phyloP scores from a whole-genome alignment of 2,797 vertebrate species.

The Xiphophorus birchmanni region DNA sequence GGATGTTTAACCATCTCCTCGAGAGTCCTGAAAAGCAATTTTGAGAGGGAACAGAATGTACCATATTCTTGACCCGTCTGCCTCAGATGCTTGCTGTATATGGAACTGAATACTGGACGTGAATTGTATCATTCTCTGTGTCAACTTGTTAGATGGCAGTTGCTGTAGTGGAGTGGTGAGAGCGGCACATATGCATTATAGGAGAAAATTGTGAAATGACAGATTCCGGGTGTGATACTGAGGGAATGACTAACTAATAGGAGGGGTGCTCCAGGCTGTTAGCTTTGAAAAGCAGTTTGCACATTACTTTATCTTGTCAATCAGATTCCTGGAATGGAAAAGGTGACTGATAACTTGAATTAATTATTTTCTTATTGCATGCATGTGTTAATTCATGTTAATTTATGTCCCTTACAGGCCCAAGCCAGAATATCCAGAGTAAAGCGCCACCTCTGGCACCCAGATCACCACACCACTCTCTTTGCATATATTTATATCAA shows the following conservation, averaged over 20 bases:
- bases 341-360: conserved; percentile 85
- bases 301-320: conserved; percentile 86
- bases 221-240: conserved; percentile 88
- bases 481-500: conserved; percentile 81
- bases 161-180: conserved; percentile 82
- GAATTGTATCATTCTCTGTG: conserved; percentile 80
- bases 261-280: conserved; percentile 86
- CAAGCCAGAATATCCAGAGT: conserved; percentile 82
- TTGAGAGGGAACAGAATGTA: conserved; percentile 80
- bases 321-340: conserved; percentile 84
- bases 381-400: conserved; percentile 84
- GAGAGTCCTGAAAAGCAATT: conserved; percentile 63
- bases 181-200: conserved; percentile 86
- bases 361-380: conserved; percentile 85
- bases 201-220: conserved; percentile 88
- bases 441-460: conserved; percentile 82
- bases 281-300: conserved; percentile 85
- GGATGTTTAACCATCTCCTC: conserved; percentile 51
- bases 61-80: conserved; percentile 82
- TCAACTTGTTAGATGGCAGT: conserved; percentile 83
- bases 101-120: conserved; percentile 80
- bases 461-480: conserved; percentile 80
- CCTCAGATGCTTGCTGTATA: conserved; percentile 77
- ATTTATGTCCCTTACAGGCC: conserved; percentile 83
- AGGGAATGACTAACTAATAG: conserved; percentile 89